Evolutionary conservation across 2,113 vertebrate species (phyloP).

Genomic region (Zeus faber): DNA sequence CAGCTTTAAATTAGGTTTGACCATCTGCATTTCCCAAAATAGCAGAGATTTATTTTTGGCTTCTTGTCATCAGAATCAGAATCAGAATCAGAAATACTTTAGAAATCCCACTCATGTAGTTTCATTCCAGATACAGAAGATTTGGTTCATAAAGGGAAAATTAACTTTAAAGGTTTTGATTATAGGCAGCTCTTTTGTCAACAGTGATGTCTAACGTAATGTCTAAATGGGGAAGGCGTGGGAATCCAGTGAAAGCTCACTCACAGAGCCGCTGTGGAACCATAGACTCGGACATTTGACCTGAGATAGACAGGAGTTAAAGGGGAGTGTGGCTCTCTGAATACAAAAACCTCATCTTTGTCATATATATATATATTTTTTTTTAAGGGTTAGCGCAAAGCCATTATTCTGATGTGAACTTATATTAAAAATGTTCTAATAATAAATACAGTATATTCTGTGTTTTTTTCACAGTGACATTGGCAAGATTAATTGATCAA

Average conservation of each 20-base stretch:
- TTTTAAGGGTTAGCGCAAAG: too few relatives aligned
- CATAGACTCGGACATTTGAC: conserved; percentile 29
- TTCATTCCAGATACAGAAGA: too few relatives aligned
- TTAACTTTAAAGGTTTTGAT: not conserved
- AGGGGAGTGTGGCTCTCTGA: not conserved
- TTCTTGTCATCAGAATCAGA: not conserved
- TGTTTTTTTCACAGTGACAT: too few relatives aligned
- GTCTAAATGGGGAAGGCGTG: conserved; percentile 35
- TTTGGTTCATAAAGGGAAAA: too few relatives aligned
- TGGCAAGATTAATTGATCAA: too few relatives aligned
- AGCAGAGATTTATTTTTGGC: too few relatives aligned
- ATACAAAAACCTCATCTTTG: not conserved
- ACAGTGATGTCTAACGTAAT: not conserved
- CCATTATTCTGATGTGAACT: too few relatives aligned
- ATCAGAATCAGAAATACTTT: not conserved
- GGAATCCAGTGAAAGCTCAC: conserved; percentile 34
- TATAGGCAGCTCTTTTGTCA: not conserved
- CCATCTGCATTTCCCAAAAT: too few relatives aligned
- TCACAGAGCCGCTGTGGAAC: conserved; percentile 24
- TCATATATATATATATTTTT: not conserved
- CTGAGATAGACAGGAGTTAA: not conserved
- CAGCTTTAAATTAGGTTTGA: too few relatives aligned
- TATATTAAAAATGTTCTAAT: too few relatives aligned
- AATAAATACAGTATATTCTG: too few relatives aligned
- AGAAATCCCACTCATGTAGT: too few relatives aligned